Conservation (phyloP, 2,113 vertebrate species). For the Ictalurus punctatus region DNA sequence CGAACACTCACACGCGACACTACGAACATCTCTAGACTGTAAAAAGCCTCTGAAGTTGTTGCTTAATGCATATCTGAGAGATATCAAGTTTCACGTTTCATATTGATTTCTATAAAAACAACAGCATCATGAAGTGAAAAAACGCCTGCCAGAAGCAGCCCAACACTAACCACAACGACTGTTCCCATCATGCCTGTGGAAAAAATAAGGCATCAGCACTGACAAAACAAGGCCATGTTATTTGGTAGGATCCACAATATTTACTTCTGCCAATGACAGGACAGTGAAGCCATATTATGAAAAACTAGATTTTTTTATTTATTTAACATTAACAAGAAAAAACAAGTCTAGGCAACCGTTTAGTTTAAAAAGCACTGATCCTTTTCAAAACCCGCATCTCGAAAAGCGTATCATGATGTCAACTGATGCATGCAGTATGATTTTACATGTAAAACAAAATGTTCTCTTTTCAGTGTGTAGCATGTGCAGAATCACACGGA, state of each 20-base stretch:
- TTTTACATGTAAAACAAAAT: background rate
- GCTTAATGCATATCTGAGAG: constrained; percentile 27
- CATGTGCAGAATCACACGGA: background rate
- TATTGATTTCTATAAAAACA: constrained; percentile 29
- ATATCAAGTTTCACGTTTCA: constrained; percentile 6
- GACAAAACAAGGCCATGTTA: background rate
- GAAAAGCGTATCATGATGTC: background rate
- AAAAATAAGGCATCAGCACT: background rate
- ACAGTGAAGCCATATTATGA: background rate
- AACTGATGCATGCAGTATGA: background rate
- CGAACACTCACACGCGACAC: background rate
- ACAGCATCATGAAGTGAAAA: background rate
- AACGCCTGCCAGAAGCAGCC: background rate
- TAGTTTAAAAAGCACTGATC: background rate
- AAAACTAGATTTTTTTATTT: background rate
- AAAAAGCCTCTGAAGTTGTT: background rate
- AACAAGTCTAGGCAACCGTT: background rate
- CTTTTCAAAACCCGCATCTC: background rate
- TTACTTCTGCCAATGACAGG: background rate
- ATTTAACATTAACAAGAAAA: background rate
- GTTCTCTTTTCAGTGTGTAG: background rate
- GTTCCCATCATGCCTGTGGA: background rate
- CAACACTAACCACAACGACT: background rate
- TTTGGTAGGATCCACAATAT: background rate
- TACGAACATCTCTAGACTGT: background rate